Percentiles rank a stretch among this genome's conserved stretches.
Conservation (phyloP, 1,140 invertebrate genomes). For the Bombus superbus region DNA sequence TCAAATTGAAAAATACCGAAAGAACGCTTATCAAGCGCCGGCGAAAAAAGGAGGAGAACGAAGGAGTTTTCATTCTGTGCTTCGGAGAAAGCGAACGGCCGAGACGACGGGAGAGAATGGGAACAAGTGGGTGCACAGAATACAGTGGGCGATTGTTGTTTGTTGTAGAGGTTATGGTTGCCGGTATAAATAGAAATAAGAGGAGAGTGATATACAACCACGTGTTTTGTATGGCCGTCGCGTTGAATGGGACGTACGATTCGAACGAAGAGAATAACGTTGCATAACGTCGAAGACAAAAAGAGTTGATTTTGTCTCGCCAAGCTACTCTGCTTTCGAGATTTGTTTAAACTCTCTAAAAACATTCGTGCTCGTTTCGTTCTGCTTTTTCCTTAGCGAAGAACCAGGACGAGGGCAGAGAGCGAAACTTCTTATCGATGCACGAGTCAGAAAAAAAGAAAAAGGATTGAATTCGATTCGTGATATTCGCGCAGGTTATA, state of each 20-base stretch:
- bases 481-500: not conserved
- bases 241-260: constrained; percentile 18
- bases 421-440: not conserved
- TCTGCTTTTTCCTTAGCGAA: too few species aligned
- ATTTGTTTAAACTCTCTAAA: too few species aligned
- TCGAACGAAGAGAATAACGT: constrained; percentile 25
- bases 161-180: constrained; percentile 24
- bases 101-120: constrained; percentile 26
- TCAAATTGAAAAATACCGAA: not conserved
- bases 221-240: constrained; percentile 19
- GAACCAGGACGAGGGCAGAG: too few species aligned
- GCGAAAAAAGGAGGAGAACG: not conserved
- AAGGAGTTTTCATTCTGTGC: not conserved
- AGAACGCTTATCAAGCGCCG: constrained; percentile 17
- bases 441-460: not conserved
- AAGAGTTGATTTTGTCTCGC: constrained; percentile 1
- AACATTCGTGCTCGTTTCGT: too few species aligned
- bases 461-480: not conserved
- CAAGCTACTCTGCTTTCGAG: not conserved
- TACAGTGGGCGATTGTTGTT: constrained; percentile 27
- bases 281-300: constrained; percentile 28
- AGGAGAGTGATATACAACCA: constrained; percentile 26
- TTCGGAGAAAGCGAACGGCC: not conserved
- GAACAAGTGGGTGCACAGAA: constrained; percentile 25
- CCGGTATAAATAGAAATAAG: constrained; percentile 35